These are phyloP conservation scores for Ectobius pallidus DNA, from an alignment of 2,888 invertebrate genomes.

Conservation along the genomic window DNA sequence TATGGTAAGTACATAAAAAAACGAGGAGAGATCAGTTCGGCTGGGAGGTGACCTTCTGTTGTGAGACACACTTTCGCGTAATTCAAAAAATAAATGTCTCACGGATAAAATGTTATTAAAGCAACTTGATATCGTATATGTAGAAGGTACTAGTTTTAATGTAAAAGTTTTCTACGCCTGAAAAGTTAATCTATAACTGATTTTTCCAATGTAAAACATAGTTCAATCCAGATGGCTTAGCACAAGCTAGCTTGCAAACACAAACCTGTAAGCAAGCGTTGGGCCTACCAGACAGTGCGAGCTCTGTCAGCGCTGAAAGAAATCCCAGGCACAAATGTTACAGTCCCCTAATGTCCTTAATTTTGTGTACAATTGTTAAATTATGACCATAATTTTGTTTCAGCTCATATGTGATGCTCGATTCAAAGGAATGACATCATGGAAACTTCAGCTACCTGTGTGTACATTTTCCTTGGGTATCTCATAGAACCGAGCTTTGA, in stretches of 20 bases:
- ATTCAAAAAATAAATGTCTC: not conserved
- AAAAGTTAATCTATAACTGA: no score
- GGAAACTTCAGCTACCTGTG: not conserved
- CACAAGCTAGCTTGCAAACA: not conserved
- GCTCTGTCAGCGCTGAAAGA: no score
- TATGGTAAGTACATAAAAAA: slow-evolving; percentile 22
- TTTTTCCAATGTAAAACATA: not conserved
- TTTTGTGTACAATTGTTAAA: no score
- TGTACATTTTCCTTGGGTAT: not conserved
- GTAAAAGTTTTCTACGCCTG: no score
- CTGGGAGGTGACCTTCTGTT: slow-evolving; percentile 37
- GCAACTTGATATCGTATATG: not conserved
- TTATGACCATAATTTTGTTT: not conserved
- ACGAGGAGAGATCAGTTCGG: slow-evolving; percentile 28
- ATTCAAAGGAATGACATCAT: not conserved
- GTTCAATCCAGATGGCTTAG: slow-evolving; percentile 9
- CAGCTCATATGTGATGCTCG: not conserved
- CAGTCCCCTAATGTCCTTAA: no score
- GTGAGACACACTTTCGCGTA: slow-evolving; percentile 3
- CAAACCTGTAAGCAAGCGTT: not conserved
- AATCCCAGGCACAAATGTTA: no score
- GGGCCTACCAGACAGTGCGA: not conserved
- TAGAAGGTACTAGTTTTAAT: not conserved
- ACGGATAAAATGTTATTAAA: not conserved
- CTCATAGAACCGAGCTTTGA: not conserved